Evolutionary conservation across 2,888 invertebrate genomes (phyloP), one percentile per base, ranked within the genome.

Genomic region (Nemotelus nigrinus): DNA sequence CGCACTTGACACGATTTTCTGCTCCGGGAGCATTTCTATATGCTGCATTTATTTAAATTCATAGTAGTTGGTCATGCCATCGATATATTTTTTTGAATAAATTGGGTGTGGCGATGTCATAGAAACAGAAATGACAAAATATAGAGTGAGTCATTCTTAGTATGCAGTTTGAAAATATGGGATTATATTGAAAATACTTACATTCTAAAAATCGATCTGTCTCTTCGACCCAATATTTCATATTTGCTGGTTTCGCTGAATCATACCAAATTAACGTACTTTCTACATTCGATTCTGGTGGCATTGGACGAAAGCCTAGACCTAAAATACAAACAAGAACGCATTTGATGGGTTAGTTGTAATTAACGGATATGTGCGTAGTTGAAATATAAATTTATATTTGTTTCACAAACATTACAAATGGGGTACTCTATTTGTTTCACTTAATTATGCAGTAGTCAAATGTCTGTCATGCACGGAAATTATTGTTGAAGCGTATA

Each of bases 241-340:
- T 77, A 71, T 77, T 77, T 43, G 70, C 77, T 25, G 77, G 77
- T 82, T 91, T 91, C 81, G 92, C 91, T 87, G 86, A 82, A 81
- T 93, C 94, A 90, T 97, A 98, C 93, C 97, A 96, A 88, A 99
- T 95, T 84, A 99, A 91, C 81, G 98, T 98, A 87, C 97, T 98
- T 87, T 97, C 97, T 82, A 97, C 96, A 87, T 95, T 96, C 79
- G 92, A 91, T 83, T 94, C 94, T 83, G 96, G 93, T 81, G 96
- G 97, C 94, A 96, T 96, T 80, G 99, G 99, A 85, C 98, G 91
- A 90, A 98, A 99, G 82, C 98, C 98, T 84, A 99, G 91, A 85
- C 98, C 97, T 96, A 50, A 60, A 88, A 77, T 43, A 68, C 44
- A 55, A 75, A 67, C 78, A 78, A 67, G 45, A 77, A 76, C 76